Percentiles rank a stretch among this genome's conserved stretches.
These are phyloP conservation scores for Cyprinodon diabolis DNA, from an alignment of 2,797 vertebrate species.

Conservation along the genomic window DNA sequence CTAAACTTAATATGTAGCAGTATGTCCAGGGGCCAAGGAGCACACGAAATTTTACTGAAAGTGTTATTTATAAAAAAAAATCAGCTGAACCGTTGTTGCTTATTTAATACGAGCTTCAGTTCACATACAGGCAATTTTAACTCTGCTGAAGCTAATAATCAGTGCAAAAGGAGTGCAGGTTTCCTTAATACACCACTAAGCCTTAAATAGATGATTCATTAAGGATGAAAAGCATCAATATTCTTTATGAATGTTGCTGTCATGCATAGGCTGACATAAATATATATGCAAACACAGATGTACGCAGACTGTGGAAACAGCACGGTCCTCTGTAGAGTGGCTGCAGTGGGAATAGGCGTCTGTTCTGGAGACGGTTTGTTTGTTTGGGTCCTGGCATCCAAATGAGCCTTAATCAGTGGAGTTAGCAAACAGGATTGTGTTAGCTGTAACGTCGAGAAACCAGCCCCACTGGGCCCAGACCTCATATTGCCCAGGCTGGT, in stretches of 20 bases:
- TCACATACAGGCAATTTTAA: constrained; percentile 2
- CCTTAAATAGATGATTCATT: neutral
- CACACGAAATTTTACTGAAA: constrained; percentile 17
- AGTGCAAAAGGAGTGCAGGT: neutral
- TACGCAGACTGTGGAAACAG: constrained; percentile 12
- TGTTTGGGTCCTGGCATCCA: constrained; percentile 74
- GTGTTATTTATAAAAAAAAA: constrained; percentile 13
- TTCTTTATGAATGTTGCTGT: constrained; percentile 6
- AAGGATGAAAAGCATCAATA: neutral
- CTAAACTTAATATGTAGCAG: constrained; percentile 39
- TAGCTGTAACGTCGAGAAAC: constrained; percentile 69
- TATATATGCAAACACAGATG: constrained; percentile 4
- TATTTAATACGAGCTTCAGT: constrained; percentile 16
- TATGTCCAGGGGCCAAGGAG: constrained; percentile 27
- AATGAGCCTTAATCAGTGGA: constrained; percentile 82
- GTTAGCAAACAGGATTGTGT: constrained; percentile 82
- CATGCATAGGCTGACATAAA: constrained; percentile 11
- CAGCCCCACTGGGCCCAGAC: constrained; percentile 62
- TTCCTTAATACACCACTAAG: neutral
- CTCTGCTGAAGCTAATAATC: constrained; percentile 9
- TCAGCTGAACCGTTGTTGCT: constrained; percentile 8
- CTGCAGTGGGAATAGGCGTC: constrained; percentile 66
- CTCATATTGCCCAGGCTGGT: constrained; percentile 60
- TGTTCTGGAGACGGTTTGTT: constrained; percentile 74
- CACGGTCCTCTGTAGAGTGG: constrained; percentile 56